Conservation (phyloP, 2,797 vertebrate genomes). For the Heliangelus exortis region DNA sequence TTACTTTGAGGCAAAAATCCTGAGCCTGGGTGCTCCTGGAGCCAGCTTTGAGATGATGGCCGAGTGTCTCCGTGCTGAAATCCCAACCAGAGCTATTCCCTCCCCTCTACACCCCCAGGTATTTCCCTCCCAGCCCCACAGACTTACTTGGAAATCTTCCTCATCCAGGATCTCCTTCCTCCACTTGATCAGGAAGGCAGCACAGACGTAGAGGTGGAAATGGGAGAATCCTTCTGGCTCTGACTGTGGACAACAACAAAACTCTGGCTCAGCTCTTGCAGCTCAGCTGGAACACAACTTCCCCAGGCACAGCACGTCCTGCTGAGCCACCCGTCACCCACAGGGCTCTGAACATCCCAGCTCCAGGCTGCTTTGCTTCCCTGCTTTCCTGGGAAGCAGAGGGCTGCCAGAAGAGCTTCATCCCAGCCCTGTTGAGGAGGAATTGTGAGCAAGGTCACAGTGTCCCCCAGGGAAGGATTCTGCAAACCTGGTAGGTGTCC, state of each 20-base stretch:
- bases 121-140: background rate
- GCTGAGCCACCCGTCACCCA: background rate
- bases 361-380: background rate
- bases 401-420: background rate
- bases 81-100: background rate
- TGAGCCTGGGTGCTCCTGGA: background rate
- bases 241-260: constrained; percentile 78
- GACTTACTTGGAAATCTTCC: constrained; percentile 93
- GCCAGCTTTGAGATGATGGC: background rate
- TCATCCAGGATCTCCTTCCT: constrained; percentile 97
- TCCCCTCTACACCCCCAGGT: background rate
- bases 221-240: constrained; percentile 97
- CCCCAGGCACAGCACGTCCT: background rate
- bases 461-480: background rate
- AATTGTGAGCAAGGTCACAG: no score
- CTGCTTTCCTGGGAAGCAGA: background rate
- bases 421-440: no score
- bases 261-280: background rate
- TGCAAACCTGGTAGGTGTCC: constrained; percentile 96
- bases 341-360: background rate
- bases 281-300: background rate
- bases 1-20: background rate
- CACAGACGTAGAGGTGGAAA: constrained; percentile 97
- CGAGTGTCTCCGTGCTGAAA: accelerated
- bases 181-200: constrained; percentile 99